Conservation (phyloP, 2,797 vertebrate genomes). For the Anguilla pacifica region DNA sequence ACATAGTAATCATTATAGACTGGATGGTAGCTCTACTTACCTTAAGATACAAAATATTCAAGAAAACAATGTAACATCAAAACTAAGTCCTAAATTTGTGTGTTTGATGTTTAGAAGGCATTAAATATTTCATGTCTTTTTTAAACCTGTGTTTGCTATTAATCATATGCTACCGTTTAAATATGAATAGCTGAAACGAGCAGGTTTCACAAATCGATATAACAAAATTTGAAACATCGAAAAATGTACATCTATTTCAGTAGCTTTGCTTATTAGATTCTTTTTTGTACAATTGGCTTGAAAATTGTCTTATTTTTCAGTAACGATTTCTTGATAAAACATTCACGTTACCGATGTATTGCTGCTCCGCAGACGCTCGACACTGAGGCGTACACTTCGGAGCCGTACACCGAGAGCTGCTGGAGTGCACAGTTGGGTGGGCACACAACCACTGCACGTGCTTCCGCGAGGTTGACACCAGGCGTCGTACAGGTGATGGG, state of each 20-base stretch:
- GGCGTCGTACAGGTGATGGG: constrained; percentile 82
- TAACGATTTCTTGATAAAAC: neutral
- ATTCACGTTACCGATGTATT: constrained; percentile 79
- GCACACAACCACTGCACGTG: constrained; percentile 76
- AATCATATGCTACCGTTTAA: too few species aligned
- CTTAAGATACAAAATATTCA: too few species aligned
- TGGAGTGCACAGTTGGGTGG: constrained; percentile 78
- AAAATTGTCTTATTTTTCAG: neutral
- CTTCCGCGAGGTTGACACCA: constrained; percentile 78
- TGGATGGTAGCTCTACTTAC: too few species aligned
- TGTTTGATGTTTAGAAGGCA: neutral
- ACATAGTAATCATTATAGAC: too few species aligned
- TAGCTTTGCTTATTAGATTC: neutral
- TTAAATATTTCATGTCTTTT: neutral
- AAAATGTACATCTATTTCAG: neutral
- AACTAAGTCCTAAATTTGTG: neutral
- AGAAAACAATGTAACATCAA: neutral
- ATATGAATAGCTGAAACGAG: too few species aligned
- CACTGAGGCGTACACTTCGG: constrained; percentile 83
- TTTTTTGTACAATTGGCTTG: neutral
- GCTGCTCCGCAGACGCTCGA: constrained; percentile 91
- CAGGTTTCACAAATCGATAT: too few species aligned
- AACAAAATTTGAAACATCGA: too few species aligned
- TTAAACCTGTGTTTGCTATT: neutral
- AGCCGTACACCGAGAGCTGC: constrained; percentile 83